phyloP scores from a whole-genome alignment of 1,140 invertebrate species.

The Diprion similis region DNA sequence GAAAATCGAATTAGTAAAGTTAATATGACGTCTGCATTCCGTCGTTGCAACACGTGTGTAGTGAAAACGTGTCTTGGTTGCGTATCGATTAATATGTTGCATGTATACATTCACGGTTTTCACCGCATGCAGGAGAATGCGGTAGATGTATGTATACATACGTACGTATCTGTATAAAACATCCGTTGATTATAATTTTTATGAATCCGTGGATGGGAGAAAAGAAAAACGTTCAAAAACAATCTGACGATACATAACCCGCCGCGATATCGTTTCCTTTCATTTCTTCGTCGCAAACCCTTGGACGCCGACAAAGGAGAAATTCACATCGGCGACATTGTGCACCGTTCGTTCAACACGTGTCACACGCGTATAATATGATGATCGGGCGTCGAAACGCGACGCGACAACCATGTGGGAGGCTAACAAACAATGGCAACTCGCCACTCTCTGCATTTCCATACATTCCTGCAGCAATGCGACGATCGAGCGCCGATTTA shows the following conservation, averaged over 20 bases:
- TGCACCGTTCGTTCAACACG: conserved; percentile 1
- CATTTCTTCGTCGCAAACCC: not conserved
- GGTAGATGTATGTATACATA: too few species aligned
- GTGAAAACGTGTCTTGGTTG: conserved; percentile 5
- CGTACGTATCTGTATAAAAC: too few species aligned
- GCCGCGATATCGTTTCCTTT: not conserved
- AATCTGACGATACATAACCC: not conserved
- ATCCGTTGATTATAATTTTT: not conserved
- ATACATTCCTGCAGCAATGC: not conserved
- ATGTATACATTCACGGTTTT: not conserved
- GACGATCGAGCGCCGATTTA: not conserved
- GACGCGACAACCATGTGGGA: not conserved
- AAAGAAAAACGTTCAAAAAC: not conserved
- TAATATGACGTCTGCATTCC: conserved; percentile 1
- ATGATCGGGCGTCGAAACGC: not conserved
- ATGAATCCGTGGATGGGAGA: not conserved
- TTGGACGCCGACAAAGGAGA: not conserved
- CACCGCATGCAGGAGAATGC: not conserved
- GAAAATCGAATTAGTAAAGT: conserved; percentile 1
- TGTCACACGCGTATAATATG: not conserved
- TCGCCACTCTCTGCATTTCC: not conserved
- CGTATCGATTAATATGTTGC: conserved; percentile 2
- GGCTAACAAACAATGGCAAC: not conserved
- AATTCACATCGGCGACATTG: not conserved
- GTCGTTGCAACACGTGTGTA: not conserved